Base-by-base conservation (phyloP, 2,888 invertebrate genomes). In the Melipona bicolor region DNA sequence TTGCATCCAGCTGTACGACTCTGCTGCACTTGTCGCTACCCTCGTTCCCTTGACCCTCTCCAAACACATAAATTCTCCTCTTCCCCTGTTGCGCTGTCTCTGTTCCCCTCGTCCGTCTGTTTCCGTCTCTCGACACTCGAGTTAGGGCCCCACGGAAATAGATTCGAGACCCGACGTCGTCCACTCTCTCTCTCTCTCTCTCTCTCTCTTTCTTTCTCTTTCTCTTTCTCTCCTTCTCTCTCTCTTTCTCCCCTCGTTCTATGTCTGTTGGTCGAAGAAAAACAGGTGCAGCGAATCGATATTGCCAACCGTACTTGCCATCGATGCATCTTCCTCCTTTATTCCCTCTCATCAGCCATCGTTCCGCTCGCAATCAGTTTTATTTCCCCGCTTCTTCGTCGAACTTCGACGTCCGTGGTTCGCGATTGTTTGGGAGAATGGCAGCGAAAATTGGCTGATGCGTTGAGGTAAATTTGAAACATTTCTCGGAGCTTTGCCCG, bases 41-140 rank as follows among this genome's bases (percentile, higher is more conserved):
- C 89, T 90, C 88, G 91, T 92, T 92, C 92, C 93, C 93, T 93
- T 93, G 93, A 93, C 93, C 93, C 93, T 93, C 92, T 91, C 91
- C 88, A 92, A 92, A 90, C 91, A 84, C 91, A 92, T 93, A 92
- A 93, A 93, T 93, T 90, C 89, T 91, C 83, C 79, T 79, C 81
- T 85, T 70, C 77, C 80, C 59, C 65, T 71, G 65, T 49, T 19
- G 52, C 59, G 49, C 36, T 24, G 49, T 74, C 61, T 69, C 79
- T 71, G 49, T 78, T 43, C 65, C 52, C 52, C 52, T 74, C 64
- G 67, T 77, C 75, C 68, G 72, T 81, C 80, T 61, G 81, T 77
- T 79, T 77, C 79, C 77, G 79, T 86, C 70, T 79, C 85, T 77
- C 80, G 75, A 32, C 69, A 54, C 81, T 65, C 83, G 86, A 74